These are phyloP conservation scores for Pseudomyrmex concolor DNA, from an alignment of 1,140 invertebrate genomes.

Conservation along the genomic window DNA sequence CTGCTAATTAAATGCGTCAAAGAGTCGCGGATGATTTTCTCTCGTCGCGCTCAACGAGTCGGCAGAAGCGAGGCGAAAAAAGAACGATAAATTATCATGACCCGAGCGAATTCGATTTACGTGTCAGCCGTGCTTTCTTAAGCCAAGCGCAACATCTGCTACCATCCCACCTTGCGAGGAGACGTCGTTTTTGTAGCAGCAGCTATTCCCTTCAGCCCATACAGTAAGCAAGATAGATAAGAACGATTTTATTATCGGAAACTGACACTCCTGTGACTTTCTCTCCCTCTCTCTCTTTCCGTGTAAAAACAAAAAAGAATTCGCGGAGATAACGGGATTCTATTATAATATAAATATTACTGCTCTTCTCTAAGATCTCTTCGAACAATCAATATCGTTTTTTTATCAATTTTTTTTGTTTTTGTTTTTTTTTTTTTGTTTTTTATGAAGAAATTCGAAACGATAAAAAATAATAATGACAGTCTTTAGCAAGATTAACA, in stretches of 20 bases:
- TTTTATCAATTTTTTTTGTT: too few relatives aligned
- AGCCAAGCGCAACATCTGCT: slow-evolving; percentile 17
- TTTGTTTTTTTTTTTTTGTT: too few relatives aligned
- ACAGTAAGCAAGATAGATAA: background rate
- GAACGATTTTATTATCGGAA: slow-evolving; percentile 34
- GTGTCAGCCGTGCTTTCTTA: slow-evolving; percentile 48
- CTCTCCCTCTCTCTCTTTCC: background rate
- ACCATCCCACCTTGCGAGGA: background rate
- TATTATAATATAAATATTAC: slow-evolving; percentile 32
- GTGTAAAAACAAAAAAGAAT: slow-evolving; percentile 12
- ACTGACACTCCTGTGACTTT: background rate
- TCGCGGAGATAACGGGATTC: background rate
- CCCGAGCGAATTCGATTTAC: slow-evolving; percentile 62
- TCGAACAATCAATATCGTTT: slow-evolving; percentile 8
- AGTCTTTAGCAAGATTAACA: slow-evolving; percentile 6
- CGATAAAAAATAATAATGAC: slow-evolving; percentile 9
- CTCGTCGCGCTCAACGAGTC: slow-evolving; percentile 7
- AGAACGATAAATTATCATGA: slow-evolving; percentile 63
- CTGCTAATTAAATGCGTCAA: slow-evolving; percentile 39
- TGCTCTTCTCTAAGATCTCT: background rate
- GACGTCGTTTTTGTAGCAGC: background rate
- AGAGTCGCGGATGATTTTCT: background rate
- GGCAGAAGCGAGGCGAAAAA: slow-evolving; percentile 50
- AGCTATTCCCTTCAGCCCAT: background rate
- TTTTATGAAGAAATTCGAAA: background rate